Evolutionary conservation across 2,113 vertebrate species (phyloP), one percentile per base, ranked within the genome.

Genomic region (Atlantisia rogersi): DNA sequence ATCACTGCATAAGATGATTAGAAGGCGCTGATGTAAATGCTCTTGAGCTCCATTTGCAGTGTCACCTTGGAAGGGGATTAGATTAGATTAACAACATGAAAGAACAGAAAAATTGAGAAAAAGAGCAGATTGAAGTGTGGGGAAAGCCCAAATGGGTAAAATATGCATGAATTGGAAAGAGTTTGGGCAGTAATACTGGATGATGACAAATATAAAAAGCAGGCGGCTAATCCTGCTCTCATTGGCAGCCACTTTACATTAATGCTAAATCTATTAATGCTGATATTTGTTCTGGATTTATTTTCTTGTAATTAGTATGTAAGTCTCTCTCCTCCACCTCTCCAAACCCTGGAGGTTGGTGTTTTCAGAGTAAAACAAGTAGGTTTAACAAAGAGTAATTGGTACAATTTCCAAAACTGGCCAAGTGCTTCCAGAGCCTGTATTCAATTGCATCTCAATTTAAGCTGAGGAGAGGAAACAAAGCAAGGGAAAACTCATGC

Each of bases 11-110:
- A 68, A 74, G 17, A 17, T 52, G 82, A 64, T 93, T 92, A 82
- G 69, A 89, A 82, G 55, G 28, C 40, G 74, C 31, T 75, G 55
- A 71, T 64, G 60, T 63, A 71, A 94, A 92, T 65, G 40, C 48
- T 58, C 37, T 65, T 64, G 52, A 74, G 71, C 48, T 93, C 87
- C 35, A 50, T 90, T 93, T 95, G 59, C 32, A 10, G 83, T 75
- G 92, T 94, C 90, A 94, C 90, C 88, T 96, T 95, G 92, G 82
- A 95, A 85, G 13, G 68, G 78, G 71, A 94, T 92, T 96, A 84
- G 70, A 67, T 93, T 86, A 91, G 90, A 94, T 82, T 95, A 96
- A 67, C 58, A 48, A 48, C 89, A 95, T 94, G 81, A 92, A 97
- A 95, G 59, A 92, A 56, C 35, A 81, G 60, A 74, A 87, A 91